These are phyloP conservation scores for Phyllostomus discolor DNA, from an alignment of 2,113 vertebrate genomes.

Conservation along the genomic window DNA sequence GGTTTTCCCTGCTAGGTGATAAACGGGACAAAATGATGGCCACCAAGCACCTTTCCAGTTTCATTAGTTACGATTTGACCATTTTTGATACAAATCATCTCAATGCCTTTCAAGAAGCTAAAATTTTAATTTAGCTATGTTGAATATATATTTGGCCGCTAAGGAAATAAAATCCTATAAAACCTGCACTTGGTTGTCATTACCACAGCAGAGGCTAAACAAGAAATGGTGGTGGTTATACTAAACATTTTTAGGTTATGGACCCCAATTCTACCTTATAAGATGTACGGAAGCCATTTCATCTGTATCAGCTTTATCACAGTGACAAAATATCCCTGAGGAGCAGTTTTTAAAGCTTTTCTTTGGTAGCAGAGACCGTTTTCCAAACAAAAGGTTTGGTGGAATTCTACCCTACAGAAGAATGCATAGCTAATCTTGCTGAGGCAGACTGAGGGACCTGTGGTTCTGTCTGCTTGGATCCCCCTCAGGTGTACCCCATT, in stretches of 20 bases:
- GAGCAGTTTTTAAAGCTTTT: background rate
- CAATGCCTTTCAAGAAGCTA: constrained; percentile 12
- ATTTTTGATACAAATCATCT: background rate
- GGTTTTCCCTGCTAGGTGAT: background rate
- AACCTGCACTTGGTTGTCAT: background rate
- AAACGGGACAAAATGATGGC: background rate
- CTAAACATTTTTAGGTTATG: background rate
- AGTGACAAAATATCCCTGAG: background rate
- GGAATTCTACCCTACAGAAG: background rate
- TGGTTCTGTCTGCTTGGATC: background rate
- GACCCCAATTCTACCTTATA: background rate
- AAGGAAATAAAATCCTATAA: background rate
- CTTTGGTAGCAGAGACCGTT: background rate
- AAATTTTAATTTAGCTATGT: background rate
- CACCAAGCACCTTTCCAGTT: background rate
- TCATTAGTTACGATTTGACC: constrained; percentile 18
- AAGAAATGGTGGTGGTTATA: background rate
- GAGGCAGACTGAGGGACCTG: background rate
- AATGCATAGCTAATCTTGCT: background rate
- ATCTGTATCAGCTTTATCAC: constrained; percentile 6
- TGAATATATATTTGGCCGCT: background rate
- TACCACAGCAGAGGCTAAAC: constrained; percentile 5
- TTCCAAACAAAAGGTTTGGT: background rate
- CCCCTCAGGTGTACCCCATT: background rate
- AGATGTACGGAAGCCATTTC: constrained; percentile 23